Evolutionary conservation across 2,888 invertebrate species (phyloP).

Genomic region (Polydrusus cervinus): DNA sequence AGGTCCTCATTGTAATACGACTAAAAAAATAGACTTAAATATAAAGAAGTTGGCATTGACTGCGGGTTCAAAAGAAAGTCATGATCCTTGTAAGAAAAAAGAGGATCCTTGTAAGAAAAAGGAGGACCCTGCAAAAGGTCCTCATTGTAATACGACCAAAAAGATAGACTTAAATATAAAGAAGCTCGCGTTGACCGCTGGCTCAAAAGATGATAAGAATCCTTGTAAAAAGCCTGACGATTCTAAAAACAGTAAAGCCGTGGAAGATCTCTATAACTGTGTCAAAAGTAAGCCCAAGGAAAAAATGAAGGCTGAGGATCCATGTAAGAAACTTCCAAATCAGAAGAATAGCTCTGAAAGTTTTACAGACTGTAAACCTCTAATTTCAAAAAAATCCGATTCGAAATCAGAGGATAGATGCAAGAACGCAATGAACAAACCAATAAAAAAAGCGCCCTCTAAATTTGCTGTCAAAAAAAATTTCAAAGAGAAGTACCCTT

Average conservation of each 20-base stretch:
- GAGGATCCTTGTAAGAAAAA: slow-evolving; percentile 37
- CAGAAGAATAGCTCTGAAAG: background rate
- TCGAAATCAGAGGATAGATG: slow-evolving; percentile 15
- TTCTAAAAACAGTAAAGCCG: too few species aligned
- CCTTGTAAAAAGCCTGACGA: slow-evolving; percentile 26
- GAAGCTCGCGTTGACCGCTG: too few species aligned
- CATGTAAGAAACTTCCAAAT: slow-evolving; percentile 44
- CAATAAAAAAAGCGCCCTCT: too few species aligned
- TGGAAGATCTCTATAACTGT: too few species aligned
- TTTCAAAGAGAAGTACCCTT: too few species aligned
- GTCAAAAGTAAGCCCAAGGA: too few species aligned
- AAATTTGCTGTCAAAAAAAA: too few species aligned
- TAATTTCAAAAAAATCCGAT: background rate
- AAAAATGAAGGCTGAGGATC: slow-evolving; percentile 29
- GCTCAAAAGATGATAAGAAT: slow-evolving; percentile 41
- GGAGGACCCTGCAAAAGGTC: slow-evolving; percentile 45
- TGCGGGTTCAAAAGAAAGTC: background rate
- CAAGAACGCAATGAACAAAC: too few species aligned
- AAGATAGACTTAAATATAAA: too few species aligned
- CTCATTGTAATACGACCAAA: too few species aligned
- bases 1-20: background rate
- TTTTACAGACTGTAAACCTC: background rate
- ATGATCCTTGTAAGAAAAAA: slow-evolving; percentile 17
- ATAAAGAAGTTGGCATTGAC: background rate
- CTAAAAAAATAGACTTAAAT: background rate